phyloP scores from a whole-genome alignment of 2,888 invertebrate genomes.

The Clanis bilineata region DNA sequence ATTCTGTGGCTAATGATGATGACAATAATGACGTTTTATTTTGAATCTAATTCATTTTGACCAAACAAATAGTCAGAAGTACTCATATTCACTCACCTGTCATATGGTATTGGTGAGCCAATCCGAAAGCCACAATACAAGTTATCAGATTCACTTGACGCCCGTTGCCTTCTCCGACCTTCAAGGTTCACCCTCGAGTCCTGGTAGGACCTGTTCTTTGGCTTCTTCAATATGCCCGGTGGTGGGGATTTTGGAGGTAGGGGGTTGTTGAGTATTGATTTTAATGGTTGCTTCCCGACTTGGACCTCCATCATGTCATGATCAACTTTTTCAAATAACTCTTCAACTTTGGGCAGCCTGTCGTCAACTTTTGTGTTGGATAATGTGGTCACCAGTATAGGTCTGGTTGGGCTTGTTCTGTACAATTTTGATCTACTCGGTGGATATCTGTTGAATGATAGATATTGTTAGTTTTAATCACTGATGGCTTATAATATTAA shows the following conservation, averaged over 20 bases:
- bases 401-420: conserved; percentile 63
- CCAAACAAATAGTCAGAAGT: no score
- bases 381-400: conserved; percentile 63
- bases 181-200: conserved; percentile 56
- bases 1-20: no score
- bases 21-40: no score
- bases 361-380: conserved; percentile 71
- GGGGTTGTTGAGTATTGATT: conserved; percentile 76
- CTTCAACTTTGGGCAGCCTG: conserved; percentile 72
- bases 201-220: conserved; percentile 58
- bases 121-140: conserved; percentile 56
- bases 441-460: conserved; percentile 52
- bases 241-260: conserved; percentile 63
- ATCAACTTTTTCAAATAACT: conserved; percentile 70
- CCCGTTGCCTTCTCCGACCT: conserved; percentile 71
- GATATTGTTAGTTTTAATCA: background rate
- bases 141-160: conserved; percentile 77
- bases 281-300: conserved; percentile 65
- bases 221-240: conserved; percentile 71
- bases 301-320: conserved; percentile 70
- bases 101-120: conserved; percentile 61
- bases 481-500: no score
- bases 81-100: conserved; percentile 50
- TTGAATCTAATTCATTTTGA: no score
- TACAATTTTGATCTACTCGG: conserved; percentile 63